Conservation (phyloP, 1,140 invertebrate genomes). For the Acyrthosiphon pisum region DNA sequence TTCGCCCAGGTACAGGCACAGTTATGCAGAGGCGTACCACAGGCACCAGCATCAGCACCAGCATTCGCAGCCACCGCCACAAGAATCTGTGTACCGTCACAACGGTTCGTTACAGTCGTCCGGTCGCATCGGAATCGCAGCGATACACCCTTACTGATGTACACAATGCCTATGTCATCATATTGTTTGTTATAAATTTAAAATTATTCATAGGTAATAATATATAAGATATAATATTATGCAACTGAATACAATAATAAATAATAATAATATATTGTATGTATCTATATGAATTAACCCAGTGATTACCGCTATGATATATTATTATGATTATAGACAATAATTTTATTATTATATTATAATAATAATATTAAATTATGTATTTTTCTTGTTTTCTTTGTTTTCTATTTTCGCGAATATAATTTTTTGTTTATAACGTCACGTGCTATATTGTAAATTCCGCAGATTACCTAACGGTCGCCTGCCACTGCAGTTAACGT, state of each 20-base stretch:
- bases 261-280: background rate
- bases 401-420: background rate
- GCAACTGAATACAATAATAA: background rate
- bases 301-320: background rate
- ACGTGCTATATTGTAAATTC: background rate
- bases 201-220: background rate
- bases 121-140: slow-evolving; percentile 65
- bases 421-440: background rate
- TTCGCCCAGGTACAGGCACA: slow-evolving; percentile 66
- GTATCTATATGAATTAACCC: background rate
- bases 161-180: background rate
- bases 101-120: slow-evolving; percentile 60
- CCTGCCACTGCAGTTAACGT: too few species aligned
- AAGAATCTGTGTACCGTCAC: slow-evolving; percentile 60
- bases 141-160: slow-evolving; percentile 65
- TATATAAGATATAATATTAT: too few species aligned
- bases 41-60: slow-evolving; percentile 33
- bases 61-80: slow-evolving; percentile 52
- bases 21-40: slow-evolving; percentile 66
- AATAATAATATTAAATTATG: background rate
- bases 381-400: background rate
- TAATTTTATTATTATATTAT: background rate
- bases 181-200: background rate
- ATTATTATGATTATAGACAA: background rate
- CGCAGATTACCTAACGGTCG: background rate